phyloP scores from a whole-genome alignment of 1,140 invertebrate genomes.

The Drosophila asahinai region DNA sequence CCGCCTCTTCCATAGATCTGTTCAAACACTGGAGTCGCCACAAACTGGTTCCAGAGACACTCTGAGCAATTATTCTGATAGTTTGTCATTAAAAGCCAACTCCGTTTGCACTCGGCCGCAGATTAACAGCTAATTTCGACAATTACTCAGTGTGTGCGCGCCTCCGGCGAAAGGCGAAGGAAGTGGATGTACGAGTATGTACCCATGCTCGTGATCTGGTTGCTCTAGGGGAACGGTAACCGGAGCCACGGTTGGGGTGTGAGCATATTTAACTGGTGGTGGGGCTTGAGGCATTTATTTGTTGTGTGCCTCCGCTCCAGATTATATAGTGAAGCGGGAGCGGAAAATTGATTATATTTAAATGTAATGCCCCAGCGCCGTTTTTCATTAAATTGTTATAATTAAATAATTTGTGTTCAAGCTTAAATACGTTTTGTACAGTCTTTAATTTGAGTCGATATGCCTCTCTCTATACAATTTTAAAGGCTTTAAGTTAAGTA shows the following conservation, averaged over 20 bases:
- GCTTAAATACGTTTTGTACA: background rate
- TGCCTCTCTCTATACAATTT: background rate
- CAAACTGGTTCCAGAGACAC: constrained; percentile 30
- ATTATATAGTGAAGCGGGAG: constrained; percentile 2
- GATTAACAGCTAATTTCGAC: constrained; percentile 76
- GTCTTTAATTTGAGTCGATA: background rate
- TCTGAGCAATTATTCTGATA: constrained; percentile 61
- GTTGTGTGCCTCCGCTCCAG: constrained; percentile 4
- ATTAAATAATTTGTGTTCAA: constrained; percentile 7
- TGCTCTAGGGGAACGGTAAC: background rate
- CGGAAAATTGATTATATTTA: constrained; percentile 13
- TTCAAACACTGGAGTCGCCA: constrained; percentile 1
- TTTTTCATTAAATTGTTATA: background rate
- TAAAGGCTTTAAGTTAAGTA: too few species aligned
- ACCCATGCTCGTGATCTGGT: background rate
- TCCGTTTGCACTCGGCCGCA: constrained; percentile 57
- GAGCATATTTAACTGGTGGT: constrained; percentile 12
- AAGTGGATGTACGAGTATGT: constrained; percentile 17
- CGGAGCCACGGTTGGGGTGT: constrained; percentile 30
- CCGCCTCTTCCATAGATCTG: constrained; percentile 7
- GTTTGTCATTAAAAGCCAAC: constrained; percentile 71
- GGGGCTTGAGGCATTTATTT: constrained; percentile 13
- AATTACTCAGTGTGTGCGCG: constrained; percentile 44
- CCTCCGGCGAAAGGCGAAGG: constrained; percentile 27
- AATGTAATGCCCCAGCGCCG: background rate